Evolutionary conservation across 2,888 invertebrate species (phyloP), one percentile per base, ranked within the genome.

Genomic region (Synanthedon formicaeformis): DNA sequence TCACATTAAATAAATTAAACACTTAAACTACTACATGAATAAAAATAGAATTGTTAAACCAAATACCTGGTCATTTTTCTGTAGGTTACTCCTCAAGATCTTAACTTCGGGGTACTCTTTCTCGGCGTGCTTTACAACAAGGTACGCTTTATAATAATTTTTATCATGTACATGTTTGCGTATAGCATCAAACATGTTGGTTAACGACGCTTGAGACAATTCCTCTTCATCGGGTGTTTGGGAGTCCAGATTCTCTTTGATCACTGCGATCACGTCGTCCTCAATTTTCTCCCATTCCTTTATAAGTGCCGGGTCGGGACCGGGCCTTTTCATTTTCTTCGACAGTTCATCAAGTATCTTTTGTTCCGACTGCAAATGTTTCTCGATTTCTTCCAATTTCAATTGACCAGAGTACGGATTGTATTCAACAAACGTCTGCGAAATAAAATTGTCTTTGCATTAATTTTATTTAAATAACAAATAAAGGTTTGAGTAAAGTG

Each of bases 401-500:
- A 93, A 89, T 82, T 92, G 92, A 0, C 92, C 91, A n/a, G 94
- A 92, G 77, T 92, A 98, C 4, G 95, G 94, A 84, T 98, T 98
- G 60, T 92, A 90, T 73, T 94, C 92, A 48, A 98, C 81, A 73
- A 97, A 92, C 13, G 92, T 88, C 81, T 91, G 78, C 1, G 51
- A 70, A 65, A 34, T 3, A 8, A 53, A 16, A 48, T 52, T n/a
- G 55, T 53, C 6, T 48, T 2, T 16, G 27, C 48, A 52, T 40
- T n/a, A 45, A 18, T 54, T 13, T 53, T 8, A 34, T 34, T 34
- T 34, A 34, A 34, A 34, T 34, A 34, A 10, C 27, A 34, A 34
- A 34, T 8, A 8, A 34, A 34, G 27, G 6, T 6, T 8, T 34
- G 8, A 8, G 8, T 34, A 34, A 34, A 8, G 8, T 34, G 34